Conservation (phyloP, 2,888 invertebrate species). For the Hirtodrosophila alboralis region DNA sequence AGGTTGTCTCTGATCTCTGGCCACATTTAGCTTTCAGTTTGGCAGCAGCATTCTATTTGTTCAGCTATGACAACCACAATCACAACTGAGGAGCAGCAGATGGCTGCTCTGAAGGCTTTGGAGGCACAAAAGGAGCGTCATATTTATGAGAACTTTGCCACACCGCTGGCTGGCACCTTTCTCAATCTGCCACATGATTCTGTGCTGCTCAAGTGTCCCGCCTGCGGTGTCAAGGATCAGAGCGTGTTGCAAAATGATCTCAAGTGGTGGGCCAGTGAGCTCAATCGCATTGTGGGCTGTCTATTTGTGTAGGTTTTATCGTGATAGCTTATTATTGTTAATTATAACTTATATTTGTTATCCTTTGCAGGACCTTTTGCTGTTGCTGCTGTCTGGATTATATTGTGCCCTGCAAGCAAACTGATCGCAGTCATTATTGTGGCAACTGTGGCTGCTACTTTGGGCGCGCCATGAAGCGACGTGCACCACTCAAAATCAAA, state of each 20-base stretch:
- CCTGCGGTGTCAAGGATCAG: constrained; percentile 74
- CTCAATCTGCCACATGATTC: constrained; percentile 77
- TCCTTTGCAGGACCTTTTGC: constrained; percentile 66
- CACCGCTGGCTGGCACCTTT: constrained; percentile 80
- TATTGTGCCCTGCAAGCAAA: constrained; percentile 78
- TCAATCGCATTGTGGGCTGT: constrained; percentile 80
- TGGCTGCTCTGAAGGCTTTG: constrained; percentile 34
- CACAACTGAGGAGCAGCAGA: constrained; percentile 29
- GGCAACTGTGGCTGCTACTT: constrained; percentile 83
- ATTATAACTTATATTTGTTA: not conserved
- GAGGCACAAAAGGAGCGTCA: constrained; percentile 54
- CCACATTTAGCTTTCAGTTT: constrained; percentile 58
- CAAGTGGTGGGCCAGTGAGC: constrained; percentile 81
- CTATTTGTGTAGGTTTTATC: constrained; percentile 79
- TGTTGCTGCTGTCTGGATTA: constrained; percentile 81
- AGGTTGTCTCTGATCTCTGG: constrained; percentile 32
- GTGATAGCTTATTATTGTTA: no score
- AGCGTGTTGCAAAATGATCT: constrained; percentile 79
- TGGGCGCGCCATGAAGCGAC: constrained; percentile 80
- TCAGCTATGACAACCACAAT: constrained; percentile 48
- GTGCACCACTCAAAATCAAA: constrained; percentile 64
- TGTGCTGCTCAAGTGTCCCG: constrained; percentile 78
- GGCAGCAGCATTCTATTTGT: constrained; percentile 8
- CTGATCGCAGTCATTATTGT: constrained; percentile 83
- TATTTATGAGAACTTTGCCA: constrained; percentile 81